These are phyloP conservation scores for Bubo scandiacus DNA, from an alignment of 2,113 vertebrate genomes.

Conservation along the genomic window DNA sequence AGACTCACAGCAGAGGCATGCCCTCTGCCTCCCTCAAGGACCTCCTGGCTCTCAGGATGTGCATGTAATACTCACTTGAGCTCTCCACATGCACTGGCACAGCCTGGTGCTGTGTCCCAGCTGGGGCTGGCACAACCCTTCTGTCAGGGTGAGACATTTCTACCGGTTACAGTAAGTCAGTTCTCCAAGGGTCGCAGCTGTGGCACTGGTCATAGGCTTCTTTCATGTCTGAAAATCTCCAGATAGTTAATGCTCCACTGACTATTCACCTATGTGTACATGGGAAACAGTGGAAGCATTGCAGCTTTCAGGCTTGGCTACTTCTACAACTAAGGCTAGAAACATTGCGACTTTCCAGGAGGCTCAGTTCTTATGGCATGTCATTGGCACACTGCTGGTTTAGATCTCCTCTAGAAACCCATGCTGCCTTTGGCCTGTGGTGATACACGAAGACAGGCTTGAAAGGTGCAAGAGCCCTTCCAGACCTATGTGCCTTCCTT, in stretches of 20 bases:
- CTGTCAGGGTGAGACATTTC: background rate
- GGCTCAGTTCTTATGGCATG: background rate
- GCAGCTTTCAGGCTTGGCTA: background rate
- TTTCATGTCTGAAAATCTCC: background rate
- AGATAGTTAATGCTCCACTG: background rate
- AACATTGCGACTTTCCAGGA: background rate
- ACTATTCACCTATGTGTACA: background rate
- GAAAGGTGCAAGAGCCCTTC: background rate
- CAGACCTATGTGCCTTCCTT: background rate
- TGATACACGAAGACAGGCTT: background rate
- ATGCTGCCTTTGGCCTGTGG: background rate
- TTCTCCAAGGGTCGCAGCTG: background rate
- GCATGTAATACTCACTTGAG: background rate
- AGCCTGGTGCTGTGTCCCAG: accelerated
- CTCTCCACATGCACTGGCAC: background rate
- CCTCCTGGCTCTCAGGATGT: background rate
- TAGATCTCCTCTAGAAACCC: background rate
- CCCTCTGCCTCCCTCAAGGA: background rate
- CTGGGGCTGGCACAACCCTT: background rate
- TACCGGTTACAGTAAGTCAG: background rate
- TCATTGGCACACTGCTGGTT: background rate
- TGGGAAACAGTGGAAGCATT: background rate
- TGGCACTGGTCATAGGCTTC: background rate
- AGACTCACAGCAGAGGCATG: background rate
- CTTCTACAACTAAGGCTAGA: background rate